Conservation (phyloP, 2,888 invertebrate genomes). For the Panzeria rudis region DNA sequence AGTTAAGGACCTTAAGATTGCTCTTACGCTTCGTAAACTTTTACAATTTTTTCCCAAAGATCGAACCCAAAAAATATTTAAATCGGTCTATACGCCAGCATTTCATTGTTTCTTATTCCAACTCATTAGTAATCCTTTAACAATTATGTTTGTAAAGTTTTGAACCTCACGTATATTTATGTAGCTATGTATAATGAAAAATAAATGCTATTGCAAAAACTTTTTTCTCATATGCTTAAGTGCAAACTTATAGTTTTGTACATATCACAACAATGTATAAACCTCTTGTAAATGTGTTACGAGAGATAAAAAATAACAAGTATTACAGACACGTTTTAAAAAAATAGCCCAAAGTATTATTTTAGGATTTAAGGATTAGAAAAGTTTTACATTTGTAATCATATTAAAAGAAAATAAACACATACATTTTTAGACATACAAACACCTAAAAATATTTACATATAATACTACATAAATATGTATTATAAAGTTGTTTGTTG, state of each 20-base stretch:
- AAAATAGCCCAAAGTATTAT: conserved; percentile 57
- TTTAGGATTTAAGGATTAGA: conserved; percentile 62
- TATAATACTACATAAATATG: background rate
- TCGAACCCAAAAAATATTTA: no score
- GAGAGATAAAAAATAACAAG: background rate
- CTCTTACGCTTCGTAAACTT: no score
- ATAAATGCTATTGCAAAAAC: no score
- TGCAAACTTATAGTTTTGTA: background rate
- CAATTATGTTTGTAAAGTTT: no score
- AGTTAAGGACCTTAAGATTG: no score
- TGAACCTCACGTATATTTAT: no score
- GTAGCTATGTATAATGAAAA: no score
- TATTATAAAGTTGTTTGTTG: background rate
- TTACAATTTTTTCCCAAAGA: no score
- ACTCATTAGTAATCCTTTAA: no score
- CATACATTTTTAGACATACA: background rate
- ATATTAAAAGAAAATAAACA: conserved; percentile 48
- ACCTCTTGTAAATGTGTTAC: background rate
- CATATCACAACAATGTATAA: background rate
- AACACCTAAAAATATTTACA: background rate
- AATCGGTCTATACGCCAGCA: no score
- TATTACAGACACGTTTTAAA: conserved; percentile 39
- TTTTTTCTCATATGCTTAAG: no score
- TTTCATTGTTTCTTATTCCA: no score
- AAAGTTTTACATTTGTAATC: conserved; percentile 44